Evolutionary conservation across 2,113 vertebrate species (phyloP).

Genomic region (Pedetes capensis): DNA sequence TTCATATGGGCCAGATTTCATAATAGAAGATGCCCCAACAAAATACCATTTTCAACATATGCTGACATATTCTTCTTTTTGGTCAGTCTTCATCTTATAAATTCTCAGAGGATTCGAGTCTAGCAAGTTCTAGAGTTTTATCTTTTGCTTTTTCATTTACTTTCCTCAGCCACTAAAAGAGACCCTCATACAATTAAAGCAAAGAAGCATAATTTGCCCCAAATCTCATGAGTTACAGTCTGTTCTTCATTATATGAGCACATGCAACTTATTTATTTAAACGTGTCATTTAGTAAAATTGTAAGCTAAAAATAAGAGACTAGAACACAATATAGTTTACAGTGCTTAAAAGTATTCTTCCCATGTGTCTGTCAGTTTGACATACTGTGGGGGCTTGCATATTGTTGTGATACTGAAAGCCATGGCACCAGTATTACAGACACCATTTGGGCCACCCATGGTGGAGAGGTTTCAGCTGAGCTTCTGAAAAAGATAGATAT

Average conservation of each 20-base stretch:
- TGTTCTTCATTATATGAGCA: neutral
- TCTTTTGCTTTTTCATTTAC: neutral
- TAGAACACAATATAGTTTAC: neutral
- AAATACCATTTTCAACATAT: neutral
- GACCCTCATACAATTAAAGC: neutral
- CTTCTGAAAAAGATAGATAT: no score
- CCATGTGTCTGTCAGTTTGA: no score
- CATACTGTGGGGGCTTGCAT: no score
- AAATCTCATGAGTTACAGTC: neutral
- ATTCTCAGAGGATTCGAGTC: neutral
- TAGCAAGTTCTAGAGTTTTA: neutral
- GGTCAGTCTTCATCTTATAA: neutral
- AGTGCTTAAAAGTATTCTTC: neutral
- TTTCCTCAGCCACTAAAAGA: neutral
- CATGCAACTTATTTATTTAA: conserved; percentile 2
- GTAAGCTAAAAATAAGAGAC: conserved; percentile 13
- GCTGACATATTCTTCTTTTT: neutral
- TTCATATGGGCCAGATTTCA: neutral
- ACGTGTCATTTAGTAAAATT: conserved; percentile 1
- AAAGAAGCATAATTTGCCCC: neutral
- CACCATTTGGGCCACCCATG: no score
- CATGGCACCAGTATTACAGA: no score
- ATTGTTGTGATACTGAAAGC: no score
- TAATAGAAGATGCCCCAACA: neutral
- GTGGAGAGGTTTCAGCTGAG: no score